Percentiles rank a stretch among this genome's conserved stretches.
Conservation (phyloP, 2,888 invertebrate genomes). For the Andrena marginata region DNA sequence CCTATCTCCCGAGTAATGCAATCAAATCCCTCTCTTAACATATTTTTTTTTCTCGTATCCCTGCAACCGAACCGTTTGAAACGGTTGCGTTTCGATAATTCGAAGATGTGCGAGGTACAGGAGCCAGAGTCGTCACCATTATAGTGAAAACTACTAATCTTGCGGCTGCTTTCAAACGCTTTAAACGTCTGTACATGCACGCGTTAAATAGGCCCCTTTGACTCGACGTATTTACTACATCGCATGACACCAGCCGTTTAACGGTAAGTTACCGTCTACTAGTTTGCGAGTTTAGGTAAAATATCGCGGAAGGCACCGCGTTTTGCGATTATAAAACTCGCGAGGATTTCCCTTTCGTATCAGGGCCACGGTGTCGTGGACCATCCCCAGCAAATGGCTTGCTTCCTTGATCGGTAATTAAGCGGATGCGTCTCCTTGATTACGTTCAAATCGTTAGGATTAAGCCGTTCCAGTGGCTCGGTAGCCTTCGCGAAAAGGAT, state of each 20-base stretch:
- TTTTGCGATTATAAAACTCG: conserved; percentile 11
- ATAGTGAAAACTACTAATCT: conserved; percentile 16
- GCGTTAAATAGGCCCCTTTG: neutral
- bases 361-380: neutral
- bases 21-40: conserved; percentile 15
- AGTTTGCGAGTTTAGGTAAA: neutral
- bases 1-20: conserved; percentile 1
- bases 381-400: conserved; percentile 58
- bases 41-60: conserved; percentile 3
- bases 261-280: neutral
- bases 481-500: conserved; percentile 63
- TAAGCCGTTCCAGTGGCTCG: conserved; percentile 71
- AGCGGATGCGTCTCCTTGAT: conserved; percentile 62
- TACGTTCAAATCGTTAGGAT: conserved; percentile 68
- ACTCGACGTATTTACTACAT: neutral
- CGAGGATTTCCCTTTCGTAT: conserved; percentile 36
- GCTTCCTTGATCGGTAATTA: conserved; percentile 69
- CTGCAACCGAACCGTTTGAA: neutral
- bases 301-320: neutral
- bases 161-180: neutral
- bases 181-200: neutral
- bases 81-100: neutral
- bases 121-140: too few relatives aligned
- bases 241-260: neutral
- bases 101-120: neutral